These are phyloP conservation scores for Artibeus lituratus DNA, from an alignment of 2,797 vertebrate genomes.

Conservation along the genomic window DNA sequence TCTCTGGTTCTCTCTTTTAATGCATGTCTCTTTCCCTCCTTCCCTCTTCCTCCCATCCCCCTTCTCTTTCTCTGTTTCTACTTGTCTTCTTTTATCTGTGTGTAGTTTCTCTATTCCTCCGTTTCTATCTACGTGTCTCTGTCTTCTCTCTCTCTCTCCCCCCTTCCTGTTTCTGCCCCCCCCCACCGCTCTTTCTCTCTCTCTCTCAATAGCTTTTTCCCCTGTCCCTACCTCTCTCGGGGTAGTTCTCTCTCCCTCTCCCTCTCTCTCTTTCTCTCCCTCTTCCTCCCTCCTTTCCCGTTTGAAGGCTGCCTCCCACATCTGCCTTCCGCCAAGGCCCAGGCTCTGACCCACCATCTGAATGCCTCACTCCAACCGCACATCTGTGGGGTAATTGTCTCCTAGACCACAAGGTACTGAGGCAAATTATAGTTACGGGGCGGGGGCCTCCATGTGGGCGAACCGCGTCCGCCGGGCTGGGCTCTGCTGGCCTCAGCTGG, in stretches of 20 bases:
- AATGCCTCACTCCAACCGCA: conserved; percentile 32
- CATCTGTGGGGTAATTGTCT: conserved; percentile 14
- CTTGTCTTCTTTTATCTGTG: not conserved
- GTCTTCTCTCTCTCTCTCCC: not conserved
- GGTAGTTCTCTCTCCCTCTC: not conserved
- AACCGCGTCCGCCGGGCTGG: conserved; percentile 13
- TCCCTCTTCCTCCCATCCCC: not conserved
- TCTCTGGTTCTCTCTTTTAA: not conserved
- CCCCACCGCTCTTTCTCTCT: not conserved
- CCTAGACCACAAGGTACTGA: not conserved
- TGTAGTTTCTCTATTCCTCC: not conserved
- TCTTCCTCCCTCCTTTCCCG: not conserved
- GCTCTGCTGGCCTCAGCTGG: not conserved
- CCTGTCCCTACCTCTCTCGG: not conserved
- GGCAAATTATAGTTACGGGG: not conserved
- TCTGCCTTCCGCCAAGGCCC: conserved; percentile 22
- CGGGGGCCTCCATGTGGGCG: conserved; percentile 39
- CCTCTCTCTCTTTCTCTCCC: too few relatives aligned
- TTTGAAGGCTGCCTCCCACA: conserved; percentile 41
- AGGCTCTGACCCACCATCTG: conserved; percentile 39
- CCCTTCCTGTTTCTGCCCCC: not conserved
- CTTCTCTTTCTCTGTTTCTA: not conserved
- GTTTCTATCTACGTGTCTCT: not conserved
- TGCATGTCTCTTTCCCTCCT: not conserved
- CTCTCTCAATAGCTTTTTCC: not conserved